These are phyloP conservation scores for Drosophila novamexicana DNA, from an alignment of 1,140 invertebrate species.

Conservation along the genomic window DNA sequence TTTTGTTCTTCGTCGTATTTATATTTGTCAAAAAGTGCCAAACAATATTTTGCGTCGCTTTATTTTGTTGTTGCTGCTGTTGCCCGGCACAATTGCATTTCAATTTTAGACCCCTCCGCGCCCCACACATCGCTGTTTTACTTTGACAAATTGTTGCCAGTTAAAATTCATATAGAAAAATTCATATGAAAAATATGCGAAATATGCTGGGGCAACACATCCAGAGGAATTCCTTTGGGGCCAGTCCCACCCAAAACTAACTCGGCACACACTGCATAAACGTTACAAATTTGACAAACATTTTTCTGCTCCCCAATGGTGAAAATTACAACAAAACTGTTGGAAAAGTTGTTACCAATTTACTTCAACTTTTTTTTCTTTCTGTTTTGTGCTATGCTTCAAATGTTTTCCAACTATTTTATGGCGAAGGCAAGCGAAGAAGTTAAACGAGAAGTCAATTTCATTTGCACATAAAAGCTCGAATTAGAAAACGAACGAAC, in stretches of 20 bases:
- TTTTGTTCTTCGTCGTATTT: slow-evolving; percentile 13
- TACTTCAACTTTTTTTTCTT: neutral
- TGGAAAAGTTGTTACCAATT: slow-evolving; percentile 3
- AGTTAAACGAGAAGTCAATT: too few species aligned
- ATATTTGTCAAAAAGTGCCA: slow-evolving; percentile 40
- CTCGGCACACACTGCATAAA: slow-evolving; percentile 39
- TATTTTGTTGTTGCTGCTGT: slow-evolving; percentile 18
- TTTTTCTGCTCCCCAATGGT: neutral
- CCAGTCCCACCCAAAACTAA: slow-evolving; percentile 1
- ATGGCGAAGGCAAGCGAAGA: too few species aligned
- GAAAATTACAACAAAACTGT: slow-evolving; percentile 10
- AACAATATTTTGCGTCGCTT: slow-evolving; percentile 27
- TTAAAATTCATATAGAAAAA: slow-evolving; percentile 49
- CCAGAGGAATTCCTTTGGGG: slow-evolving; percentile 15
- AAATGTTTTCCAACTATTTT: too few species aligned
- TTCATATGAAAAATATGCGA: slow-evolving; percentile 35
- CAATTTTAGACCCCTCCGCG: slow-evolving; percentile 2
- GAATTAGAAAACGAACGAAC: too few species aligned
- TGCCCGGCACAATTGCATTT: slow-evolving; percentile 19
- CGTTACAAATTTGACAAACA: slow-evolving; percentile 31
- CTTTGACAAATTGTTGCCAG: slow-evolving; percentile 66
- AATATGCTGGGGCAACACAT: slow-evolving; percentile 36
- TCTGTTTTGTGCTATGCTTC: neutral
- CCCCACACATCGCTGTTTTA: neutral
- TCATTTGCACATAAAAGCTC: too few species aligned